Base-by-base conservation (phyloP, 30 jellyfish, hydroid and myxozoan genomes). In the Aurelia aurita complex sp. Pacific region DNA sequence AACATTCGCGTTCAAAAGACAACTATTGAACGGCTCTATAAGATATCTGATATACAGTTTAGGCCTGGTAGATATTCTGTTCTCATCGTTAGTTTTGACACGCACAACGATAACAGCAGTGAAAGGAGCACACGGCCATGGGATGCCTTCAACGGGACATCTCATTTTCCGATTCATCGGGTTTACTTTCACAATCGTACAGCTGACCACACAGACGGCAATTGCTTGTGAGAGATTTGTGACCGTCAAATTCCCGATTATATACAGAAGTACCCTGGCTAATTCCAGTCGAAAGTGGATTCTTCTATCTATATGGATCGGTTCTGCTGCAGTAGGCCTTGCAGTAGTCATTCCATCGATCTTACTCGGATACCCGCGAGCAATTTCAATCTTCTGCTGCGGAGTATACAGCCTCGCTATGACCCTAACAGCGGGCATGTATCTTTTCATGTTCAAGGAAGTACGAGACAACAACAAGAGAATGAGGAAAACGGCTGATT, bases 191-290 rank as follows among this genome's bases (percentile, higher is more conserved):
- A 40, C 69, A 17, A 51, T 4, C 11, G 63, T 51, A 11, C 82
- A 73, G 34, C 69, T 73, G 46, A 7, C 59, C 3, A 73, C 82
- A 5, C 82, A 73, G n/a, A 51, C 54, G 9, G 67, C 82, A n/a
- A 73, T 73, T 3, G 82, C 71, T 0, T n/a, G 34, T 14, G 82
- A 73, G 52, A 70, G 82, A n/a, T 73, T 73, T 13, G 11, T 73
- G 52, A 55, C 82, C 3, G 69, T 46, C 11, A 50, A 43, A 51
- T 73, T 40, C 23, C 82, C 82, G 69, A 73, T 50, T 14, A 5
- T 3, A 15, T 73, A 73, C 59, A 71, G 82, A n/a, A 73, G 59
- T 36, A 19, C 66, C 7, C 40, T 16, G 46, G 54, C 82, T 5
- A 73, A 50, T 43, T 1, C 59, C 9, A 46, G 59, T 46, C 69